Evolutionary conservation across 2,113 vertebrate species (phyloP).

Genomic region (Montifringilla adamsi): DNA sequence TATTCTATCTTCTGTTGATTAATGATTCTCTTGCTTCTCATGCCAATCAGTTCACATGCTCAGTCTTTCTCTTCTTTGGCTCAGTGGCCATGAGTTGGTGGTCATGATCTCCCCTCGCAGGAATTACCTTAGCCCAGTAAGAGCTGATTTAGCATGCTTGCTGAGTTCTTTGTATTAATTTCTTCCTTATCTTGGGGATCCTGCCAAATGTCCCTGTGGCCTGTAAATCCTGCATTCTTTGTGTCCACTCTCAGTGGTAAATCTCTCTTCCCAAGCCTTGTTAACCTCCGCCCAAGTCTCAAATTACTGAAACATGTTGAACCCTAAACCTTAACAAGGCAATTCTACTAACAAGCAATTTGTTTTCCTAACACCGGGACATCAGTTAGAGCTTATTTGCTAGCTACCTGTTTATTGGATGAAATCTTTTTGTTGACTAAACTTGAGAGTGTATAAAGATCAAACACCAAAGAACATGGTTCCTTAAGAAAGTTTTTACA

Average conservation of each 20-base stretch:
- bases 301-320: not conserved
- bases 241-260: not conserved
- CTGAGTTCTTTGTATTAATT: not conserved
- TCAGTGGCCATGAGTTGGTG: not conserved
- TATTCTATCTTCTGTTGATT: not conserved
- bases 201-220: not conserved
- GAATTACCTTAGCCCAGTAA: not conserved
- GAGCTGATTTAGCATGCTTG: not conserved
- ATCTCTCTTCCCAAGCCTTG: not conserved
- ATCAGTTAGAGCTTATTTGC: not conserved
- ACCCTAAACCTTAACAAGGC: not conserved
- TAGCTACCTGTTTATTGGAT: not conserved
- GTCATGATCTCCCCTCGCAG: fast-evolving
- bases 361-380: not conserved
- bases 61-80: not conserved
- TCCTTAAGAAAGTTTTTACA: not conserved
- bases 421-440: not conserved
- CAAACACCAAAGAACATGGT: not conserved
- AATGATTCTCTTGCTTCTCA: not conserved
- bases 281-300: not conserved
- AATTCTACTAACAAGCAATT: not conserved
- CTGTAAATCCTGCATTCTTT: not conserved
- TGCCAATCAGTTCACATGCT: not conserved
- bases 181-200: not conserved
- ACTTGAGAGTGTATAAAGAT: not conserved